Base-by-base conservation (phyloP, 1,140 invertebrate genomes). In the Rhyacophila brunnea region DNA sequence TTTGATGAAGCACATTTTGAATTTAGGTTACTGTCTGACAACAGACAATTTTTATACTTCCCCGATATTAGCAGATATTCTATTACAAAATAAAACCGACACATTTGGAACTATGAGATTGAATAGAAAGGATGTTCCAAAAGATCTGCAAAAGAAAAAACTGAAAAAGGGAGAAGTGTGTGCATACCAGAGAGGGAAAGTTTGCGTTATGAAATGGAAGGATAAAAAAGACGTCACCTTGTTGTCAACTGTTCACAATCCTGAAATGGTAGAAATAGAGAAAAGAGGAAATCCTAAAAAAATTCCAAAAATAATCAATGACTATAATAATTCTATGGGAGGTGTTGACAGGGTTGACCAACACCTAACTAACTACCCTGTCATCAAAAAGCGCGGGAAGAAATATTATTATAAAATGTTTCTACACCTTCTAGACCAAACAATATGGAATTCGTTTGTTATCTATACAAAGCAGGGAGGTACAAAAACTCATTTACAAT, bases 381-480 rank as follows among this genome's bases (percentile, higher is more conserved):
- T 43, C 7, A 14, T 14, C 40, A 43, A 14, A 43, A 43, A 14
- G 7, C 14, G 40, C 7, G 40, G 40, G 7, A 43, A 43, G 40
- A 43, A 14, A 43, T 43, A 43, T 43, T 43, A 43, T 43, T 10
- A 43, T 10, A 43, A 10, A 43, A 43, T 43, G 40, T 43, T 43
- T 43, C 6, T 43, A 10, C 40, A 43, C 14, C 14, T 43, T 7
- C 7, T 43, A 14, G 40, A 7, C 7, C 40, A 43, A 14, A 6
- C 14, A 14, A 7, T 43, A 14, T 43, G 40, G 40, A 43, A 43
- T 14, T 43, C 40, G 40, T 43, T 10, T 14, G 40, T 43, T 7
- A 10, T 43, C 7, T 43, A 43, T 14, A 43, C 40, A 14, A 43
- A 43, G 6, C 40, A 43, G 7, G 40, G 7, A 14, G 40, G 40